These are phyloP conservation scores for Meteorus colon DNA, from an alignment of 2,888 invertebrate genomes.

Conservation along the genomic window DNA sequence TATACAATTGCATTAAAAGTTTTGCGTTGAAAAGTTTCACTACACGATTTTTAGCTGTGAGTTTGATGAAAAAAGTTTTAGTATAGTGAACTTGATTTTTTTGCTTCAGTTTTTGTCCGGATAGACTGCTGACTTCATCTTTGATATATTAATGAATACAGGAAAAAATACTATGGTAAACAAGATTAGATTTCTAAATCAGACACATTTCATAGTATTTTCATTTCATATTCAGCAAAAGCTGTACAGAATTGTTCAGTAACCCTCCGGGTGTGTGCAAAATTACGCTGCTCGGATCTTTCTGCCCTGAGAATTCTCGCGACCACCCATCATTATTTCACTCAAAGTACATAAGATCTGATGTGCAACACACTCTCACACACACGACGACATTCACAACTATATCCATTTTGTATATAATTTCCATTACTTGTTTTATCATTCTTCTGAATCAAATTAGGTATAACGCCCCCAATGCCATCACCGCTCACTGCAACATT, in stretches of 20 bases:
- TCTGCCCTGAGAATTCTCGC: not conserved
- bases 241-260: slow-evolving; percentile 2
- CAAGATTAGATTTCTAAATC: not conserved
- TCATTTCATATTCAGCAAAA: slow-evolving; percentile 2
- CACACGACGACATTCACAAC: not conserved
- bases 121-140: not conserved
- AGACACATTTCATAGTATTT: not conserved
- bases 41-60: not conserved
- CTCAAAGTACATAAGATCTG: not conserved
- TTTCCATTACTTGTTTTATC: slow-evolving; percentile 12
- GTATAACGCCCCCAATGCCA: slow-evolving; percentile 25
- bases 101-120: not conserved
- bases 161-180: not conserved
- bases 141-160: not conserved
- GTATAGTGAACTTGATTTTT: not conserved
- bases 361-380: not conserved
- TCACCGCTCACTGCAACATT: slow-evolving; percentile 25
- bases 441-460: slow-evolving; percentile 19
- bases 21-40: slow-evolving; percentile 14
- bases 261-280: not conserved
- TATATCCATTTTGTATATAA: slow-evolving; percentile 2
- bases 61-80: slow-evolving; percentile 30
- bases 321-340: not conserved
- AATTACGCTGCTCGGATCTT: not conserved
- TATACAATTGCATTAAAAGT: slow-evolving; percentile 9